Evolutionary conservation across 2,888 invertebrate species (phyloP), one percentile per base, ranked within the genome.

Genomic region (Anarsia innoxiella): DNA sequence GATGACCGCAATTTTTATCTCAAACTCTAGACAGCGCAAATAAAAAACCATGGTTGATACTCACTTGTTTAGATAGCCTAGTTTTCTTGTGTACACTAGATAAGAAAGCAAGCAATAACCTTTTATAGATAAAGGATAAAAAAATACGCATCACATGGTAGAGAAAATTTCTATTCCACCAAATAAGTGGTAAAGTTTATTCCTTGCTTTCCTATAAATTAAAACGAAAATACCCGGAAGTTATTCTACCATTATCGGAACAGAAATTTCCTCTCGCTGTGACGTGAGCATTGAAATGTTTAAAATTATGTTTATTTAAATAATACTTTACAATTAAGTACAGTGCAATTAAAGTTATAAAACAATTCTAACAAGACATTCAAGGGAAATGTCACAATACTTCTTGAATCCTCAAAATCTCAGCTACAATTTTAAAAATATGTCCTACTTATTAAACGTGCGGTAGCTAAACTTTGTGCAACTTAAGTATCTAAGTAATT

Each of bases 151-250:
- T 70, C 75, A 82, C 77, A 58, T 48, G 60, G 50, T 56, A 67
- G 82, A 80, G 83, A 86, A 84, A 86, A 85, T 83, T 84, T 85
- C 85, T 77, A 84, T 86, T 82, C 83, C 78, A 76, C 76, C 45
- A 42, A 35, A 45, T 53, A 40, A 19, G 41, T 44, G 51, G 48
- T 46, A 36, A n/a, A 53, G 39, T 36, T 59, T 64, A 75, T 74
- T 72, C 49, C 79, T 82, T 83, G 84, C 84, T 84, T 83, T 78
- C 84, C 70, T 68, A 77, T 16, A 46, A 39, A 46, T 51, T 36
- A 48, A 42, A 51, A 46, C 40, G 44, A 11, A 19, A 49, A 49
- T 36, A 38, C 28, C 29, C 45, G 56, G 56, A 61, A 60, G 66
- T 64, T 67, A 78, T 73, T 80, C 74, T 79, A 83, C 77, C 78